Evolutionary conservation across 2,797 vertebrate genomes (phyloP).

Genomic region (Aldrovandia affinis): DNA sequence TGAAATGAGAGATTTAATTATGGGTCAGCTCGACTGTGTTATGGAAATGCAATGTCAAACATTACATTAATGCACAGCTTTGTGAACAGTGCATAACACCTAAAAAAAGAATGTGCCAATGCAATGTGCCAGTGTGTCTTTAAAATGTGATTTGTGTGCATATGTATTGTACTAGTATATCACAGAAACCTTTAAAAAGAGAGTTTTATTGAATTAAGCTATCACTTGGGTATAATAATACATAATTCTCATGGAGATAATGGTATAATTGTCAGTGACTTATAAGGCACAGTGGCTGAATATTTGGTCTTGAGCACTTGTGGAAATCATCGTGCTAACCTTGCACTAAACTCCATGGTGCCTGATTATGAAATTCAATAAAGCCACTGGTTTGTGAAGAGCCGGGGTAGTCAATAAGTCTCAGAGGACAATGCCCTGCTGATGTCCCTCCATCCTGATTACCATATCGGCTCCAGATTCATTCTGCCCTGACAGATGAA

Average conservation of each 20-base stretch:
- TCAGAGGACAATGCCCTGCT: neutral
- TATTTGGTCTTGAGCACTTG: neutral
- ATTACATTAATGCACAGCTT: neutral
- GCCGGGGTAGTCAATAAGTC: neutral
- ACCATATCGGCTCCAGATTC: neutral
- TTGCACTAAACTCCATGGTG: neutral
- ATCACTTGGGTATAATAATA: neutral
- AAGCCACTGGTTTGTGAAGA: neutral
- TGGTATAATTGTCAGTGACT: neutral
- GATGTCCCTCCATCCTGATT: neutral
- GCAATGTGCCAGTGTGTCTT: neutral
- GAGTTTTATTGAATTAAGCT: too few relatives aligned
- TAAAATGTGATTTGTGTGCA: neutral
- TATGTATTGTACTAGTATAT: neutral
- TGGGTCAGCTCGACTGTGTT: neutral
- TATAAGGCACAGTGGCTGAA: neutral
- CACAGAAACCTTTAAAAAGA: neutral
- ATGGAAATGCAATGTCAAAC: neutral
- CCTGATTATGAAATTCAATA: constrained; percentile 13
- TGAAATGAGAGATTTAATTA: neutral
- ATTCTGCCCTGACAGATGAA: neutral
- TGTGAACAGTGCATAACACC: neutral
- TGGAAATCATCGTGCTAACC: neutral
- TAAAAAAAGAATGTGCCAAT: neutral
- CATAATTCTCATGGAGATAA: neutral